Conservation (phyloP, 2,797 vertebrate genomes). For the Pangasius djambal region DNA sequence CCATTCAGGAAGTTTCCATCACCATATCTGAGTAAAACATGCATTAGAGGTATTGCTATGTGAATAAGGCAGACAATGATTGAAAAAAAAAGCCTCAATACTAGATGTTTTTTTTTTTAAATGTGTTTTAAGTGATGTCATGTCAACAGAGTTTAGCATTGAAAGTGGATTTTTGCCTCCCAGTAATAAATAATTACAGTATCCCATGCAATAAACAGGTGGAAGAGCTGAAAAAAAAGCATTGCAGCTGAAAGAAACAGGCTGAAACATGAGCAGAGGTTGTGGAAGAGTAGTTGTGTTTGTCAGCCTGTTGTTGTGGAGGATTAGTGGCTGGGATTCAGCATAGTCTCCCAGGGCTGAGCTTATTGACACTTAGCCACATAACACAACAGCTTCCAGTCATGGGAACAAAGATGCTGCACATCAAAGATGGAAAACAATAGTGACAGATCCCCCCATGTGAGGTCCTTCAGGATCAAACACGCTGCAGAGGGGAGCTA, state of each 20-base stretch:
- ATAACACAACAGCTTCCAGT: conserved; percentile 41
- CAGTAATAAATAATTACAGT: not conserved
- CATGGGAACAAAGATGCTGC: conserved; percentile 47
- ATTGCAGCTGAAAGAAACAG: not conserved
- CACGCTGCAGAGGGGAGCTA: not conserved
- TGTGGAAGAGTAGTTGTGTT: not conserved
- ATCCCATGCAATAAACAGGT: not conserved
- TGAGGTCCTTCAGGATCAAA: conserved; percentile 49
- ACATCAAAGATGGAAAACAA: conserved; percentile 52
- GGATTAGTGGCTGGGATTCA: conserved; percentile 39
- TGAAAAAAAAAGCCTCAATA: not conserved
- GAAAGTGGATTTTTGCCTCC: not conserved
- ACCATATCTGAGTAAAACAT: not conserved
- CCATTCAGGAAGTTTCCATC: conserved; percentile 8
- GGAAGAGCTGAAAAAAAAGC: not conserved
- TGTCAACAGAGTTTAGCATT: not conserved
- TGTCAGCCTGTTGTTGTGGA: conserved; percentile 12
- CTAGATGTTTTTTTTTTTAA: not conserved
- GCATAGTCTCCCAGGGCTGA: conserved; percentile 36
- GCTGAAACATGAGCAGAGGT: conserved; percentile 5
- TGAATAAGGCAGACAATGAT: not conserved
- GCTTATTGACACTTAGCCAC: conserved; percentile 18
- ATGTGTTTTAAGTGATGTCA: not conserved
- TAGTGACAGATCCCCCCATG: conserved; percentile 41
- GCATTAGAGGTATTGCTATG: not conserved